Conservation (phyloP, 2,888 invertebrate genomes). For the Phengaris alcon region DNA sequence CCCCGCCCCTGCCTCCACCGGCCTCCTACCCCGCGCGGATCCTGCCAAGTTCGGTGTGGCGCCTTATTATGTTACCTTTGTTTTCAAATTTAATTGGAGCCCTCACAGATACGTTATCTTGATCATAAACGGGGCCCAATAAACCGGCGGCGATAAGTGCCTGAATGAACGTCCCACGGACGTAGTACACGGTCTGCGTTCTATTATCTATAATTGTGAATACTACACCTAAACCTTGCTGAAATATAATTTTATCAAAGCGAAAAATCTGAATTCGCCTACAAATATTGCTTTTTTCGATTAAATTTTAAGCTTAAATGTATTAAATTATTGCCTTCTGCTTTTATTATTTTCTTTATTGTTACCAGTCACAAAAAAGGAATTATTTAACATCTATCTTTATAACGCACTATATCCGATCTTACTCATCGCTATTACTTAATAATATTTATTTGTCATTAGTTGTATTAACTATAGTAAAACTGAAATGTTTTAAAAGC, state of each 20-base stretch:
- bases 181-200: constrained; percentile 4
- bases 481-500: no score
- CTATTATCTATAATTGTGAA: constrained; percentile 3
- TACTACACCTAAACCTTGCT: background rate
- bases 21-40: constrained; percentile 37
- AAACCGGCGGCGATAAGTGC: constrained; percentile 52
- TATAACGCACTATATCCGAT: no score
- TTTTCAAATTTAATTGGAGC: constrained; percentile 79
- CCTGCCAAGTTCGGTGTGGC: constrained; percentile 57
- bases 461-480: background rate
- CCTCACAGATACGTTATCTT: constrained; percentile 77
- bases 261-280: no score
- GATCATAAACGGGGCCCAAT: constrained; percentile 78
- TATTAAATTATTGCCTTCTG: no score
- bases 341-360: no score
- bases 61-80: constrained; percentile 79
- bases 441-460: background rate
- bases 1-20: constrained; percentile 46
- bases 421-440: no score
- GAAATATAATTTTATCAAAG: no score
- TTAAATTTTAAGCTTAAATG: no score
- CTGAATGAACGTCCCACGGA: constrained; percentile 2
- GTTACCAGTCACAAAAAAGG: no score
- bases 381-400: no score
- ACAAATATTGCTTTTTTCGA: no score